Conservation (phyloP, 2,888 invertebrate genomes). For the Drosophila paranaensis region DNA sequence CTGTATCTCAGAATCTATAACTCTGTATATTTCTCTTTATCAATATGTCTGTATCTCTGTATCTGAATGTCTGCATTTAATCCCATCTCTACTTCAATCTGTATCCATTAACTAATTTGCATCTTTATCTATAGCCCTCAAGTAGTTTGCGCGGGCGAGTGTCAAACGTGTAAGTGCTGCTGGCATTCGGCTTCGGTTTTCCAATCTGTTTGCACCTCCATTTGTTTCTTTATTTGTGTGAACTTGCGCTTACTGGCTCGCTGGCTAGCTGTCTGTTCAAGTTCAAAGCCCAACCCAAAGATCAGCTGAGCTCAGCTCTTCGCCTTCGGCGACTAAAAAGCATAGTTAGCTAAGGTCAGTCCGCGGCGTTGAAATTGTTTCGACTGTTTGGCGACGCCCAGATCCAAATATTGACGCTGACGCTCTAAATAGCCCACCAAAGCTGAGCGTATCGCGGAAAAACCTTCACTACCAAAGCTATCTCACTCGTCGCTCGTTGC, state of each 20-base stretch:
- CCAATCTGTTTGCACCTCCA: conserved; percentile 53
- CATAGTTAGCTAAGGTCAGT: conserved; percentile 74
- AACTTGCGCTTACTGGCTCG: conserved; percentile 20
- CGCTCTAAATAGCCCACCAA: conserved; percentile 70
- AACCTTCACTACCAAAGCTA: conserved; percentile 61
- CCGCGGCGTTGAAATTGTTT: conserved; percentile 62
- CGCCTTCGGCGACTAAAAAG: conserved; percentile 49
- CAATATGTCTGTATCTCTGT: neutral
- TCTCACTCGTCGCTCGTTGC: conserved; percentile 10
- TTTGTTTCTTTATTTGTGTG: conserved; percentile 25
- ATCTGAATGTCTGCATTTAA: neutral
- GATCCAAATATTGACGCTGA: conserved; percentile 71
- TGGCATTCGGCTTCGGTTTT: conserved; percentile 53
- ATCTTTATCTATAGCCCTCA: conserved; percentile 4
- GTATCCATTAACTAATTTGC: neutral
- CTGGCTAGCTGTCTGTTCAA: conserved; percentile 60
- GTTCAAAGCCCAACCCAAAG: conserved; percentile 78
- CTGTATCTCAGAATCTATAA: conserved; percentile 1
- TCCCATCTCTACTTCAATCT: neutral
- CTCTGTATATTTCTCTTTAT: neutral
- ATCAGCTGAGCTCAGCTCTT: conserved; percentile 44
- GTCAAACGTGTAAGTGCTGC: conserved; percentile 53
- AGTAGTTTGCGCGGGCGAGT: conserved; percentile 58
- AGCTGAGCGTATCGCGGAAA: conserved; percentile 61
- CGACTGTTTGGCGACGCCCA: conserved; percentile 74